Base-by-base conservation (phyloP, 2,888 invertebrate genomes). In the Eledona agricola region DNA sequence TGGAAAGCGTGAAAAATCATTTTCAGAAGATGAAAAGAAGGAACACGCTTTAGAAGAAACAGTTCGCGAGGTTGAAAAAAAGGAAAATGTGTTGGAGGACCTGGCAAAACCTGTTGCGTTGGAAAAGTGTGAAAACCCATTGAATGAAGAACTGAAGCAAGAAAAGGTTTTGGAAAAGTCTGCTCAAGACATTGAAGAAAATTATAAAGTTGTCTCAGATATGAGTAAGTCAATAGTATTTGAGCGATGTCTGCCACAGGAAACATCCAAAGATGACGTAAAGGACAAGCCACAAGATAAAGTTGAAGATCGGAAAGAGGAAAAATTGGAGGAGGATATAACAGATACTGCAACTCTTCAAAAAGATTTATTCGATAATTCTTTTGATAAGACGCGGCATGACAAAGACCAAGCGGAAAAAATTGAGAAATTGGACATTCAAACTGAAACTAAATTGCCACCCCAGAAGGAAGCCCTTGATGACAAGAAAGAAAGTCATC, bases 11-110 rank as follows among this genome's bases (percentile, higher is more conserved):
- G 43, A 46, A 4, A 19, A 25, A 10, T 7, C 13, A 6, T 7
- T 20, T 7, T 13, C 11, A 11, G 35, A 37, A 13, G 37, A 37
- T 10, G 23, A 35, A 9, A 62, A 64, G 34, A 58, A 62, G 35
- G 65, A 59, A 51, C 42, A 65, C 34, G 34, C 56, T 16, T 26
- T 60, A 7, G 59, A 62, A 38, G 55, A 62, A 35, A 38, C 46
- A 17, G 55, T 47, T 3, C 17, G 51, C 17, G 49, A 55, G 19
- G 5, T 56, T 11, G 43, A 49, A 16, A 51, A 59, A 28, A 58
- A 37, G 16, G 22, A 58, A 13, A 49, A 66, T 19, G 52, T 59
- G 10, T 45, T 64, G 1, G 38, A 45, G n/a, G 57, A 60, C 38
- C 42, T 62, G 53, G 16, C 58, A 2, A 38, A 63, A 47, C 26